phyloP scores from a whole-genome alignment of 2,797 vertebrate species.

The Acipenser oxyrinchus region DNA sequence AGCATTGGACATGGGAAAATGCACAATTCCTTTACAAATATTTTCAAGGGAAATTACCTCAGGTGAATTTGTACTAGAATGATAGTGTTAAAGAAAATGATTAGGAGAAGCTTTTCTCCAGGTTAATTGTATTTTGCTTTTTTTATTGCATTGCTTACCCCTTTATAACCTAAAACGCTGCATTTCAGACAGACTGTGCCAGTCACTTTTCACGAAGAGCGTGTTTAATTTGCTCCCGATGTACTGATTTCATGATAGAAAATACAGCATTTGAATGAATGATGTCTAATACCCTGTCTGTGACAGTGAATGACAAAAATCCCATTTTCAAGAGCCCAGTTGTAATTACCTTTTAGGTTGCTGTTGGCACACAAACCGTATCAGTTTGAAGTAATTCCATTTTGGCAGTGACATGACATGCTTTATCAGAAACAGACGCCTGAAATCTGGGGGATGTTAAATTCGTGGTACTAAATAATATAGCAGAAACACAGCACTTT shows the following conservation, averaged over 20 bases:
- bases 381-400: not conserved
- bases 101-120: too few species aligned
- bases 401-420: not conserved
- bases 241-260: not conserved
- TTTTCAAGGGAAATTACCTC: too few species aligned
- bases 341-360: conserved; percentile 1
- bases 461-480: conserved; percentile 2
- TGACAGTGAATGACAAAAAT: conserved; percentile 1
- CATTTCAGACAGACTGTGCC: not conserved
- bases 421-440: not conserved
- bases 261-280: conserved; percentile 1
- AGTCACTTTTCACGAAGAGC: not conserved
- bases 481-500: too few species aligned
- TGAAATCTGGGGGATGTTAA: not conserved
- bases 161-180: too few species aligned
- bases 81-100: too few species aligned
- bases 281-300: not conserved
- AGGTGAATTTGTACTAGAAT: too few species aligned
- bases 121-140: too few species aligned
- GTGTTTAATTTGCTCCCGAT: not conserved
- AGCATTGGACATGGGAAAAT: too few species aligned
- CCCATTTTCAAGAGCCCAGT: not conserved
- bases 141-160: too few species aligned
- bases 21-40: too few species aligned
- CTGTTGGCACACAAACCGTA: not conserved